Base-by-base conservation (phyloP, 2,113 vertebrate species). In the Lamprotornis superbus region DNA sequence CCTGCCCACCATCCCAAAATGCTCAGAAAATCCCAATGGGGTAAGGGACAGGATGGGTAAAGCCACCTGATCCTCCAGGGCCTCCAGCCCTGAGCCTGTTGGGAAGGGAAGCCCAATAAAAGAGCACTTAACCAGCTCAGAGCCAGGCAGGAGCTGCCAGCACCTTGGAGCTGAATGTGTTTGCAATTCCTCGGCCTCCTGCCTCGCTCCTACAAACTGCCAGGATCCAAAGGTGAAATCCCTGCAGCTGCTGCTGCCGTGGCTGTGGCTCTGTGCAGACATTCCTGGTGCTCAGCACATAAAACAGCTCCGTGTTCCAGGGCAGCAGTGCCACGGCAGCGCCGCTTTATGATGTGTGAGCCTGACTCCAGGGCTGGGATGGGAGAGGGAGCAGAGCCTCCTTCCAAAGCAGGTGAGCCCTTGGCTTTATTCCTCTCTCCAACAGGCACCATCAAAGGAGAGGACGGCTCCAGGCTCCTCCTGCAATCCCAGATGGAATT, bases 121-220 rank as follows among this genome's bases (percentile, higher is more conserved):
- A 86, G 68, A 30, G 78, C 90, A 73, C 89, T 96, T 78, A 94
- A 83, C 83, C 88, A 80, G 82, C 94, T 78, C 22, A 11, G 47
- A 83, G 78, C 53, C 91, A 86, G 82, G 80, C 75, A 46, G 69
- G 68, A 28, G 27, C 87, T 90, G 90, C 96, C 93, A 92, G 93
- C 82, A 59, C 89, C 78, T 44, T 27, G 92, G 88, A 30, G 78
- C 86, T 39, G 67, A 15, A 83, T 70, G 90, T 87, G 95, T 94
- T 88, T 94, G 95, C 91, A 91, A 93, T 94, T 76, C 90, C 78
- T 90, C 87, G 24, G 81, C 84, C 90, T 90, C 76, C 79, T 57
- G 93, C 95, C 53, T 30, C 5, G 61, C 77, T 91, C 79, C 77
- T 39, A 3, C 40, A 7, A 67, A 61, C 53, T 47, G 93, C 85